phyloP scores from a whole-genome alignment of 2,113 vertebrate genomes.

The Pogona vitticeps region DNA sequence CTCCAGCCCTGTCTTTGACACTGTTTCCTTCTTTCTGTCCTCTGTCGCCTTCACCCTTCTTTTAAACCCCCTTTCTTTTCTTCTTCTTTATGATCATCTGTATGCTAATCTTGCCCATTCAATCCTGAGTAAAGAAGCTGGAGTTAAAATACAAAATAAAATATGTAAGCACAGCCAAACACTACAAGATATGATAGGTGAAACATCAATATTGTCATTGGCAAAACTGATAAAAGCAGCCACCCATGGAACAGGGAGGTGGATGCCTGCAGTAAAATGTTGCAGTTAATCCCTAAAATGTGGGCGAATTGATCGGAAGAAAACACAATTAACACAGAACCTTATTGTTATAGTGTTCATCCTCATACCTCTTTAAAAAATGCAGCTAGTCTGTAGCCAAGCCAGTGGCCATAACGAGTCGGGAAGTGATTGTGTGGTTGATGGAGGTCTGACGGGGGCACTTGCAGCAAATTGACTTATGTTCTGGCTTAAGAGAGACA shows the following conservation, averaged over 20 bases:
- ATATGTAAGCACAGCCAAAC: background rate
- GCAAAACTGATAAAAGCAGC: background rate
- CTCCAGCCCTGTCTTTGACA: accelerated
- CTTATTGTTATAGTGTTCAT: too few species aligned
- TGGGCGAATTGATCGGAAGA: too few species aligned
- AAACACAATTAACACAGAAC: background rate
- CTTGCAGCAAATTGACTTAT: too few species aligned
- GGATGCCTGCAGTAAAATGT: background rate
- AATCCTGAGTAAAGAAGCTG: background rate
- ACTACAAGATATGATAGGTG: background rate
- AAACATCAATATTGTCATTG: background rate
- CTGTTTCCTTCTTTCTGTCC: background rate
- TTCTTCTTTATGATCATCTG: too few species aligned
- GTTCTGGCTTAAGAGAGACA: too few species aligned
- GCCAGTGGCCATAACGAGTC: too few species aligned
- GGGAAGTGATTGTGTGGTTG: too few species aligned
- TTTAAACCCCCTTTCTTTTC: too few species aligned
- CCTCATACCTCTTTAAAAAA: too few species aligned
- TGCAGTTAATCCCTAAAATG: background rate
- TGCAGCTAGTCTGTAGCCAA: too few species aligned
- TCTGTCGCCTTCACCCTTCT: accelerated
- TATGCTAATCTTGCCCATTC: background rate
- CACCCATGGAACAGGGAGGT: background rate
- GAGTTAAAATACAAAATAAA: background rate
- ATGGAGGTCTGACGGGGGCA: too few species aligned